A percentile compares a stretch with the other conserved stretches of the same genome.
These are phyloP conservation scores for Crotalus horridus DNA, from an alignment of 2,113 vertebrate species.

Conservation along the genomic window DNA sequence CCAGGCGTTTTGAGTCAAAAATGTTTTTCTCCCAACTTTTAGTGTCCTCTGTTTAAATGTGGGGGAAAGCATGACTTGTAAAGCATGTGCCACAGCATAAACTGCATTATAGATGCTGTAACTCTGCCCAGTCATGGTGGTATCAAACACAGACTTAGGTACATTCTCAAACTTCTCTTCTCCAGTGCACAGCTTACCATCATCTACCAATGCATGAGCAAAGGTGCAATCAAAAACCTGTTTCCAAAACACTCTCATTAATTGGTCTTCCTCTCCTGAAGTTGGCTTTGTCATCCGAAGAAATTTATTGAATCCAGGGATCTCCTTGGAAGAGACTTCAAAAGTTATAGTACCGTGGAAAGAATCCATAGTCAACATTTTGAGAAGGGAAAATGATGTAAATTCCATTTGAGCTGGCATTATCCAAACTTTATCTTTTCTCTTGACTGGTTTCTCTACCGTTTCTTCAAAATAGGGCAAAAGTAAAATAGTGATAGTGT, in stretches of 20 bases:
- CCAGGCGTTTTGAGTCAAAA: not conserved
- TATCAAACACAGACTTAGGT: not conserved
- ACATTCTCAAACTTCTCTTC: not conserved
- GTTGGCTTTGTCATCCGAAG: not conserved
- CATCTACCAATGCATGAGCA: too few relatives aligned
- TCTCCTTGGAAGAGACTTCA: not conserved
- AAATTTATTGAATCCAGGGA: not conserved
- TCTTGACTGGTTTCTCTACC: not conserved
- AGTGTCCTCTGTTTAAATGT: not conserved
- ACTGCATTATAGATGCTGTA: not conserved
- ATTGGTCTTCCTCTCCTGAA: not conserved
- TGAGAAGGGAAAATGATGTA: not conserved
- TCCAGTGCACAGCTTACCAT: not conserved
- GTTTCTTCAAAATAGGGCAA: not conserved
- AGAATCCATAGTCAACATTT: not conserved
- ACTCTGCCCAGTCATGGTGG: not conserved
- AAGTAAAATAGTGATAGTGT: not conserved
- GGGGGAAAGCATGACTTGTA: not conserved
- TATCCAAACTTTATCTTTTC: not conserved
- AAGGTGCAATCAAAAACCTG: not conserved
- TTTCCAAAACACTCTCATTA: not conserved
- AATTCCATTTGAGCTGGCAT: slow-evolving; percentile 9
- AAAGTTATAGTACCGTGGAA: not conserved
- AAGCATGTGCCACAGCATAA: not conserved
- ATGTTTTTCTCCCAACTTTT: not conserved